Percentiles rank a stretch among this genome's conserved stretches.
Evolutionary conservation across 2,797 vertebrate species (phyloP).

Genomic region (Esox lucius): DNA sequence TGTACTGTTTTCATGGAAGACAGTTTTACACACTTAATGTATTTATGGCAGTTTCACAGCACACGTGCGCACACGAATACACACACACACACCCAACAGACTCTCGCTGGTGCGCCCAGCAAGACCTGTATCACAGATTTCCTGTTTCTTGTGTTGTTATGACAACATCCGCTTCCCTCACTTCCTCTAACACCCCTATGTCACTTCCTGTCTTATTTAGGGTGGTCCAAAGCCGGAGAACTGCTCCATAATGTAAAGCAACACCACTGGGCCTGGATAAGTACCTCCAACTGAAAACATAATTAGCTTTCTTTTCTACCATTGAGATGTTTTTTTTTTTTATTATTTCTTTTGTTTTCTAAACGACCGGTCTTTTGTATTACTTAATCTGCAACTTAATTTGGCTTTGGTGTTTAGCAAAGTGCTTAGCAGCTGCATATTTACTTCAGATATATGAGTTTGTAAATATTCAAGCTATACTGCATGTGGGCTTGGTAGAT

Average conservation of each 20-base stretch:
- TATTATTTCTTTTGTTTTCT: slow-evolving; percentile 30
- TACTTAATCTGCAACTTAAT: slow-evolving; percentile 58
- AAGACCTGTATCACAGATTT: neutral
- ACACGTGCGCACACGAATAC: neutral
- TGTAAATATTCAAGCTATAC: slow-evolving; percentile 50
- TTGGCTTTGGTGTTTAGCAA: slow-evolving; percentile 46
- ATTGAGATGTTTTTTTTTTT: slow-evolving; percentile 45
- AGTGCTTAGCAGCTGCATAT: slow-evolving; percentile 39
- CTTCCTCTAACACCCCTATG: neutral
- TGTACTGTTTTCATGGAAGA: neutral
- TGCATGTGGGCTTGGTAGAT: slow-evolving; percentile 55
- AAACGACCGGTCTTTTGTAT: slow-evolving; percentile 57
- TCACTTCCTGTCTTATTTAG: slow-evolving; percentile 41
- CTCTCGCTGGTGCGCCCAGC: neutral
- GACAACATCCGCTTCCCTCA: slow-evolving; percentile 3
- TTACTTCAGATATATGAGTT: slow-evolving; percentile 26
- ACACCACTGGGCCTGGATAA: slow-evolving; percentile 41
- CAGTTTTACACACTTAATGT: neutral
- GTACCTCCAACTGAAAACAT: slow-evolving; percentile 35
- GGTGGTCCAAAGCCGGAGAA: slow-evolving; percentile 66
- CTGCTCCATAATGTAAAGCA: slow-evolving; percentile 75
- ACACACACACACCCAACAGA: neutral
- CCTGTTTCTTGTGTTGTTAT: neutral
- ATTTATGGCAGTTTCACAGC: neutral
- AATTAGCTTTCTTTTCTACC: slow-evolving; percentile 30